A percentile compares a stretch with the other conserved stretches of the same genome.
phyloP scores from a whole-genome alignment of 2,888 invertebrate species.

The Callinectes sapidus region DNA sequence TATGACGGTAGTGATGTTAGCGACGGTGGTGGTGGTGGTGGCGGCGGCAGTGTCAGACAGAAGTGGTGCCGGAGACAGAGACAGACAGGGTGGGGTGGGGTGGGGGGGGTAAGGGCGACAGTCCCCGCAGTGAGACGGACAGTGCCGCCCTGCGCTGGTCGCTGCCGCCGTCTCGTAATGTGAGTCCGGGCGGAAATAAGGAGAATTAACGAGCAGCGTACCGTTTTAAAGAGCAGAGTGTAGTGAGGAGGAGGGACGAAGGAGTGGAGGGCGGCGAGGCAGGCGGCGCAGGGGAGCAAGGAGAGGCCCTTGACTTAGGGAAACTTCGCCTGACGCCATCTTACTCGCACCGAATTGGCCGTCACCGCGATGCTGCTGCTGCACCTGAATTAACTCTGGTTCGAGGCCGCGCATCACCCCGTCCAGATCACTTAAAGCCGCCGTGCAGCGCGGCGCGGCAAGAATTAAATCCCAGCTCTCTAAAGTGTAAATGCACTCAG shows the following conservation, averaged over 20 bases:
- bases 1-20: neutral
- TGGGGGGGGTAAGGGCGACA: neutral
- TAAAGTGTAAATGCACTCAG: constrained; percentile 22
- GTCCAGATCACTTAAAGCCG: constrained; percentile 12
- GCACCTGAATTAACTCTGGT: neutral
- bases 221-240: neutral
- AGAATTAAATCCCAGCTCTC: neutral
- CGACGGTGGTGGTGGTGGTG: neutral
- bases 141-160: neutral
- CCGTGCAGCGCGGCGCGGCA: neutral
- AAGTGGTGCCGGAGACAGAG: neutral
- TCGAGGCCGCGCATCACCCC: constrained; percentile 8
- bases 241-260: neutral
- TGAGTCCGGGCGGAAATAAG: constrained; percentile 29
- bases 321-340: neutral
- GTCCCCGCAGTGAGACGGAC: constrained; percentile 17
- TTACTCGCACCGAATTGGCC: neutral
- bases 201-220: constrained; percentile 5
- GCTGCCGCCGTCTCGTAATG: constrained; percentile 16
- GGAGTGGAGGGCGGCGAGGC: neutral
- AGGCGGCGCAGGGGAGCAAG: neutral
- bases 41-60: neutral
- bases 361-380: constrained; percentile 16
- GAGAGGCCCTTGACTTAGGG: neutral
- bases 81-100: neutral